These are phyloP conservation scores for Anolis sagrei DNA, from an alignment of 2,113 vertebrate genomes.

Conservation along the genomic window DNA sequence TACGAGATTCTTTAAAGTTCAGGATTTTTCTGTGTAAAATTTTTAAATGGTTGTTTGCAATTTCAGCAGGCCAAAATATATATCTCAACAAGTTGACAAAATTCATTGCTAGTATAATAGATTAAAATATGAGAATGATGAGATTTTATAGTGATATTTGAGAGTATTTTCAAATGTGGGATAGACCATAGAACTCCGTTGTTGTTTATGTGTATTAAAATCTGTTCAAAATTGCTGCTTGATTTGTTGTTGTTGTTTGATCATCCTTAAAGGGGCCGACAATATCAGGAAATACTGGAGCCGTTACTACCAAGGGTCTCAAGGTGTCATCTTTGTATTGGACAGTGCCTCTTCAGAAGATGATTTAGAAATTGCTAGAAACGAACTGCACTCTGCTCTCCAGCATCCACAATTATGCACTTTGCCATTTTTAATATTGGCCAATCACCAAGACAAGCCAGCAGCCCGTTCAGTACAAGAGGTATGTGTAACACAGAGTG, in stretches of 20 bases:
- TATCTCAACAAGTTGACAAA: not conserved
- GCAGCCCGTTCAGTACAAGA: conserved; percentile 92
- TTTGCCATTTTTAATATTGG: conserved; percentile 96
- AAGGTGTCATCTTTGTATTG: conserved; percentile 96
- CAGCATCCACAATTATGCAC: conserved; percentile 98
- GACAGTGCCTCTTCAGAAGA: conserved; percentile 96
- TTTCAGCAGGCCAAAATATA: not conserved
- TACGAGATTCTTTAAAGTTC: too few relatives aligned
- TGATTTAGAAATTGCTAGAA: conserved; percentile 92
- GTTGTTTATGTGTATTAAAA: not conserved
- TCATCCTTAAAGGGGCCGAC: conserved; percentile 86
- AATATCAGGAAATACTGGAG: conserved; percentile 99
- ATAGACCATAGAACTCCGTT: not conserved
- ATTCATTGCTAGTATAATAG: not conserved
- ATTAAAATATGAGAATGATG: not conserved
- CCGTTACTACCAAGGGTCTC: conserved; percentile 98
- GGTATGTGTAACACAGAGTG: conserved; percentile 77
- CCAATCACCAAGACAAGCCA: conserved; percentile 98
- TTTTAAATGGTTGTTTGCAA: too few relatives aligned
- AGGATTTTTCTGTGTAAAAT: too few relatives aligned
- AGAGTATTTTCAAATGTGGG: not conserved
- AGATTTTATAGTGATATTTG: not conserved
- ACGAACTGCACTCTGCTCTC: conserved; percentile 94
- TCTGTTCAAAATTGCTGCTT: conserved; percentile 24
- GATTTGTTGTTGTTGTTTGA: conserved; percentile 45